phyloP scores from a whole-genome alignment of 2,888 invertebrate genomes.

The Lampropteryx suffumata region DNA sequence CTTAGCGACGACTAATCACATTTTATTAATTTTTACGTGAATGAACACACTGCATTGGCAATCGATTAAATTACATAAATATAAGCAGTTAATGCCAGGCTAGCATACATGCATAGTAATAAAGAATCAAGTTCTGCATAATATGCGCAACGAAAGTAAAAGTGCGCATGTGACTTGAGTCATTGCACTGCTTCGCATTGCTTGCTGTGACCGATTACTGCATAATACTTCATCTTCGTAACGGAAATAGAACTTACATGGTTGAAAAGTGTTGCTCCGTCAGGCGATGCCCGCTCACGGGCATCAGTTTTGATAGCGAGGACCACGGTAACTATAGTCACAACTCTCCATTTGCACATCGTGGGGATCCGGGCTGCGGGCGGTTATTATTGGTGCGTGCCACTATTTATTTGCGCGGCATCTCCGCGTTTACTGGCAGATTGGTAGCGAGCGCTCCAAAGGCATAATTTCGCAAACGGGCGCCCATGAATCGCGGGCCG shows the following conservation, averaged over 20 bases:
- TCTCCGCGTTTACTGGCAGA: constrained; percentile 69
- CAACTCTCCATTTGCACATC: constrained; percentile 78
- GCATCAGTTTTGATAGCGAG: constrained; percentile 53
- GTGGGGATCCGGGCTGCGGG: constrained; percentile 57
- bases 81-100: no score
- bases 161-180: constrained; percentile 48
- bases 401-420: constrained; percentile 75
- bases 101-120: background rate
- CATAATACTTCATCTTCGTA: no score
- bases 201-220: constrained; percentile 18
- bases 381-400: constrained; percentile 49
- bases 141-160: constrained; percentile 66
- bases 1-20: no score
- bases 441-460: constrained; percentile 63
- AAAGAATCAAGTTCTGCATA: constrained; percentile 24
- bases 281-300: constrained; percentile 58
- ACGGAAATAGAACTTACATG: constrained; percentile 58
- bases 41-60: no score
- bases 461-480: constrained; percentile 72
- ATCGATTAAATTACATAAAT: no score
- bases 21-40: no score
- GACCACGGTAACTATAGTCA: constrained; percentile 68
- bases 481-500: constrained; percentile 65
- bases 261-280: constrained; percentile 54
- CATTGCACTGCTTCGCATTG: constrained; percentile 28